Conservation (phyloP, 2,113 vertebrate genomes). For the Pseudorasbora parva region DNA sequence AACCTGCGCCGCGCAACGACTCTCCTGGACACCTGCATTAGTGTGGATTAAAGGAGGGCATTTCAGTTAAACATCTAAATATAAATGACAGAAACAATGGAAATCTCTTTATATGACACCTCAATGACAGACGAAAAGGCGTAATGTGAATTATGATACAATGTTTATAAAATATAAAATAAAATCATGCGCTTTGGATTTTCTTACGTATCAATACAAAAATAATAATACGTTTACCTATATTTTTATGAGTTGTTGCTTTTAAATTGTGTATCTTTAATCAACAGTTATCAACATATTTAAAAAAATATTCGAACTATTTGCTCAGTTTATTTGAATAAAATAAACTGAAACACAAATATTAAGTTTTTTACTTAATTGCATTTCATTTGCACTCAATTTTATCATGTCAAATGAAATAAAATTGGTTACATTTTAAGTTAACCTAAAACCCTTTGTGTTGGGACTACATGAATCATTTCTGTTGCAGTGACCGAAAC, state of each 20-base stretch:
- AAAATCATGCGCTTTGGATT: not conserved
- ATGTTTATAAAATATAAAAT: not conserved
- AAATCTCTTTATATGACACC: not conserved
- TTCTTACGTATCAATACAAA: not conserved
- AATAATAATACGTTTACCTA: not conserved
- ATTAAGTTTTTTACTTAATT: too few species aligned
- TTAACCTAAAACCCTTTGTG: too few species aligned
- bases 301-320: too few species aligned
- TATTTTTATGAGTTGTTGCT: not conserved
- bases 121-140: not conserved
- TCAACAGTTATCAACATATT: not conserved
- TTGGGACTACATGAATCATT: too few species aligned
- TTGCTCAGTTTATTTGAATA: too few species aligned
- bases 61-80: not conserved
- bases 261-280: not conserved
- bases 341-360: too few species aligned
- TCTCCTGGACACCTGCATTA: slow-evolving; percentile 57
- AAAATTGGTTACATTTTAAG: too few species aligned
- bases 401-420: too few species aligned
- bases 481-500: too few species aligned
- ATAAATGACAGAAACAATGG: not conserved
- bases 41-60: not conserved
- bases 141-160: not conserved
- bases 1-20: slow-evolving; percentile 36
- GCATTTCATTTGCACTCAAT: too few species aligned